phyloP scores from a whole-genome alignment of 2,113 vertebrate species.

The Okapia johnstoni region DNA sequence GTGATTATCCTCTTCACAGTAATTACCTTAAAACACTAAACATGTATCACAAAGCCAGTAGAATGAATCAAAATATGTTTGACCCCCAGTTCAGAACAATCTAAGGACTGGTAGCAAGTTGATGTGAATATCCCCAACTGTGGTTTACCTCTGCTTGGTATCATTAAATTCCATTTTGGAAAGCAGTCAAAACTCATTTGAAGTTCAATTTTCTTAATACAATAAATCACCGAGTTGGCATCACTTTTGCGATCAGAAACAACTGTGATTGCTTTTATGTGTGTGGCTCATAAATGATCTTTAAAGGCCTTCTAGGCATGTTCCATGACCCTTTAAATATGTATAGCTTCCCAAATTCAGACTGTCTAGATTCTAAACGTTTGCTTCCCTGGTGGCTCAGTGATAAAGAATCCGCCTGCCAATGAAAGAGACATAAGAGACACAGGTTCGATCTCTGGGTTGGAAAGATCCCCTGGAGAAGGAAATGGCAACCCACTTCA shows the following conservation, averaged over 20 bases:
- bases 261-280: neutral
- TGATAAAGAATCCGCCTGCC: neutral
- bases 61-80: neutral
- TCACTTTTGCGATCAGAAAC: neutral
- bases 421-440: neutral
- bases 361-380: neutral
- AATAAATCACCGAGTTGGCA: neutral
- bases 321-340: neutral
- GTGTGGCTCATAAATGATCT: neutral
- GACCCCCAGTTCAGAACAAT: neutral
- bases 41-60: neutral
- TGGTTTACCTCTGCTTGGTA: neutral
- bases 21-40: neutral
- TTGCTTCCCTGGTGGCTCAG: neutral
- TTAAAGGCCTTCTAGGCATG: neutral
- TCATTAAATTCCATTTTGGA: neutral
- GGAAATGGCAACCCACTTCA: neutral
- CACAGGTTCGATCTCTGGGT: neutral
- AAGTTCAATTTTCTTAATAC: neutral
- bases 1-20: neutral
- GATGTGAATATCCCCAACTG: neutral
- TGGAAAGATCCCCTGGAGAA: neutral
- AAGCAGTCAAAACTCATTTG: neutral
- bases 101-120: neutral
- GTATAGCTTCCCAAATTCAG: neutral